Evolutionary conservation across 2,113 vertebrate species (phyloP).

Genomic region (Solea senegalensis): DNA sequence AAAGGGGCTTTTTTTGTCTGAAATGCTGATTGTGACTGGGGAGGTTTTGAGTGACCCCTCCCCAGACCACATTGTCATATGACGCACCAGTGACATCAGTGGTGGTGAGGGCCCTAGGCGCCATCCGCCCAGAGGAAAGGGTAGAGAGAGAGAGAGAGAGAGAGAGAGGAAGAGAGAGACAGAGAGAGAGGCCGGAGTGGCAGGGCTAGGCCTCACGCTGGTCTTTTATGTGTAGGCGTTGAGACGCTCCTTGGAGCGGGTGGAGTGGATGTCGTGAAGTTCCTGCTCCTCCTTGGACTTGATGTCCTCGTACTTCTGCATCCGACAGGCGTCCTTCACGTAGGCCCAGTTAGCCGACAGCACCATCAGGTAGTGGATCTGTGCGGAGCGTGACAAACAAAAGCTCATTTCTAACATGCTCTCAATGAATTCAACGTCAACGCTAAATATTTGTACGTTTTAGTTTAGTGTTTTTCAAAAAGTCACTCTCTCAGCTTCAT

Average conservation of each 20-base stretch:
- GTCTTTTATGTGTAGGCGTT: conserved; percentile 97
- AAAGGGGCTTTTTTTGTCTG: conserved; percentile 78
- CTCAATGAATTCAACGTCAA: too few relatives aligned
- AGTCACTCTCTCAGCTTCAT: too few relatives aligned
- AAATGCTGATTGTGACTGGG: conserved; percentile 73
- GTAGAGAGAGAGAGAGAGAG: conserved; percentile 60
- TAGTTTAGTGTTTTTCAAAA: too few relatives aligned
- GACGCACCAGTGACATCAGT: conserved; percentile 81
- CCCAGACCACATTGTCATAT: conserved; percentile 72
- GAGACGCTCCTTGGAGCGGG: conserved; percentile 98
- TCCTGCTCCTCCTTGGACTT: conserved; percentile 99
- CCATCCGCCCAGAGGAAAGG: conserved; percentile 65
- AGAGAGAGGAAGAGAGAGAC: conserved; percentile 47
- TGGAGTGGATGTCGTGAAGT: conserved; percentile 98
- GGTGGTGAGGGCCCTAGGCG: conserved; percentile 67
- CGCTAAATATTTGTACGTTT: too few relatives aligned
- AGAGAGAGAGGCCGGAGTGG: conserved; percentile 60
- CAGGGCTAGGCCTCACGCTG: conserved; percentile 63
- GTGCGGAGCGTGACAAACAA: neutral
- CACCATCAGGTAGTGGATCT: conserved; percentile 99
- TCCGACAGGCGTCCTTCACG: conserved; percentile 97
- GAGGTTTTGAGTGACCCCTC: conserved; percentile 62
- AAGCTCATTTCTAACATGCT: neutral
- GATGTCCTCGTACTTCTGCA: conserved; percentile 99
- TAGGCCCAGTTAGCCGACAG: conserved; percentile 99